Conservation (phyloP, 2,797 vertebrate genomes). For the Stomatorhinus walkeri region DNA sequence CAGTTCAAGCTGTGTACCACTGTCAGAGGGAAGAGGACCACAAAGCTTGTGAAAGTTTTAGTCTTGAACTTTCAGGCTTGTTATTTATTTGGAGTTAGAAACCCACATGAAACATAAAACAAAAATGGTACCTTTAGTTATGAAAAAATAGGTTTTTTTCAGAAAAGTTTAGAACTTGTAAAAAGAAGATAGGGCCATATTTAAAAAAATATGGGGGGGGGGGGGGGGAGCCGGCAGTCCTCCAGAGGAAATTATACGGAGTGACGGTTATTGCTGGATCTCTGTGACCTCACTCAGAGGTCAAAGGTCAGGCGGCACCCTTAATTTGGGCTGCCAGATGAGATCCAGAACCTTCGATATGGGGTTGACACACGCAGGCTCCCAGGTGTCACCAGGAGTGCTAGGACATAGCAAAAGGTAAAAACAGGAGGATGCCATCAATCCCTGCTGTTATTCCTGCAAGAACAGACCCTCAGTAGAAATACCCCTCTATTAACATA, state of each 20-base stretch:
- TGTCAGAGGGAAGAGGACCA: background rate
- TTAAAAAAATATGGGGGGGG: conserved; percentile 17
- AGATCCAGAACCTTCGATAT: conserved; percentile 11
- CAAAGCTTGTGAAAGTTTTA: background rate
- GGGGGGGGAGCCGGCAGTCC: conserved; percentile 4
- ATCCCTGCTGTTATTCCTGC: conserved; percentile 37
- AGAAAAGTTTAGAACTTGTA: background rate
- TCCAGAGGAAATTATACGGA: conserved; percentile 25
- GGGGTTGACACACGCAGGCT: background rate
- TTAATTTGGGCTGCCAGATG: background rate
- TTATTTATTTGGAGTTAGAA: background rate
- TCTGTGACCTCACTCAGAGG: background rate
- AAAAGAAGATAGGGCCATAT: background rate
- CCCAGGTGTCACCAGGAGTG: background rate
- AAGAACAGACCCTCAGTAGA: conserved; percentile 45
- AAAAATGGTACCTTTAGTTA: background rate
- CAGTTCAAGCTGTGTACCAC: background rate
- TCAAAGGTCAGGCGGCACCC: background rate
- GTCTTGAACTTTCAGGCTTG: background rate
- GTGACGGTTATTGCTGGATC: conserved; percentile 10
- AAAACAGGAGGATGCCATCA: conserved; percentile 43
- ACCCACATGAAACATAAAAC: background rate
- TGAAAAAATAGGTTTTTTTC: background rate
- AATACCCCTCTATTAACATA: conserved; percentile 49
- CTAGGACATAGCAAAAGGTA: conserved; percentile 22